Evolutionary conservation across 1,140 invertebrate genomes (phyloP).

Genomic region (Zelostemma sp.): DNA sequence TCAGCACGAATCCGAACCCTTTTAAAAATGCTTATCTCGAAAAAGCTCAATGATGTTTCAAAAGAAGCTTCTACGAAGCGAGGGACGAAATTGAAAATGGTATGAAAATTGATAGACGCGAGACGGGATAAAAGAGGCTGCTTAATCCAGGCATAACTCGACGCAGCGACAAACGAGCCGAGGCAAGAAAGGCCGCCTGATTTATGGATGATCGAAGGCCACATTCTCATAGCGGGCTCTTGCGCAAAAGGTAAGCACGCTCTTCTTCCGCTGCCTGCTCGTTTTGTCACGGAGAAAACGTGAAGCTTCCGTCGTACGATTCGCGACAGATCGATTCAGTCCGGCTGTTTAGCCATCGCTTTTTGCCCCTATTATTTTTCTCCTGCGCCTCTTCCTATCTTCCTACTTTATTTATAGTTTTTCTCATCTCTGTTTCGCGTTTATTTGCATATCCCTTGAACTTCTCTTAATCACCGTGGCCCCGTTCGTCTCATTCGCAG

Average conservation of each 20-base stretch:
- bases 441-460: conserved; percentile 26
- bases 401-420: conserved; percentile 20
- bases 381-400: conserved; percentile 18
- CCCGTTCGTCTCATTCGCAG: conserved; percentile 27
- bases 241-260: conserved; percentile 51
- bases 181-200: conserved; percentile 63
- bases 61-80: conserved; percentile 3
- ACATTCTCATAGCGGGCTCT: conserved; percentile 41
- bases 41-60: not conserved
- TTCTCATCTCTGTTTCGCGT: conserved; percentile 17
- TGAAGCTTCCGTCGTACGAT: conserved; percentile 35
- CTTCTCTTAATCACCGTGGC: conserved; percentile 27
- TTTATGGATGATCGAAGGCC: conserved; percentile 61
- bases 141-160: conserved; percentile 55
- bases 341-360: conserved; percentile 7
- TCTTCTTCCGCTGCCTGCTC: conserved; percentile 55
- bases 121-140: conserved; percentile 26
- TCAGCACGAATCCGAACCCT: not conserved
- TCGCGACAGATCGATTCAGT: conserved; percentile 25
- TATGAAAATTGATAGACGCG: conserved; percentile 38
- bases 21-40: too few species aligned
- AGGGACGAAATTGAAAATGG: conserved; percentile 24
- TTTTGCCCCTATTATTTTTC: conserved; percentile 23
- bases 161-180: conserved; percentile 63
- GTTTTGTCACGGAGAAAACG: conserved; percentile 39